Conservation (phyloP, 2,113 vertebrate genomes). For the Verasper variegatus region DNA sequence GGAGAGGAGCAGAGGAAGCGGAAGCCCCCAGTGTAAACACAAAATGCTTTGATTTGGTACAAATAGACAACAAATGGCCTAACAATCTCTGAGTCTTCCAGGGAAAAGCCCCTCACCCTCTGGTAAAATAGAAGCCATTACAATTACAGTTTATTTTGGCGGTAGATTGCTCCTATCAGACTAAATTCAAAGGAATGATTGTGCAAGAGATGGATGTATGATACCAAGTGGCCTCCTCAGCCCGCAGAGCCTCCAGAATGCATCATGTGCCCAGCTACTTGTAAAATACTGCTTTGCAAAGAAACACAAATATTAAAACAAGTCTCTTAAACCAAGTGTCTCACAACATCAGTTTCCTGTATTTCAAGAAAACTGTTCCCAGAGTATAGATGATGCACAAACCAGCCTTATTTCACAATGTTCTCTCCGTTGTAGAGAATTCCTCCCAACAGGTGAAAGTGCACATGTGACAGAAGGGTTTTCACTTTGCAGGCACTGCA, state of each 20-base stretch:
- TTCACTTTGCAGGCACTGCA: constrained; percentile 1
- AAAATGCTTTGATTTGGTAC: constrained; percentile 58
- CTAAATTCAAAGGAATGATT: not conserved
- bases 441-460: constrained; percentile 5
- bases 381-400: not conserved
- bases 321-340: not conserved
- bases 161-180: not conserved
- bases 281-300: not conserved
- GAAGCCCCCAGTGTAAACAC: constrained; percentile 75
- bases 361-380: not conserved
- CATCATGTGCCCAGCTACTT: not conserved
- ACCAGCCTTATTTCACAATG: no score
- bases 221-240: not conserved
- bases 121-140: not conserved
- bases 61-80: constrained; percentile 36
- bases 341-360: no score
- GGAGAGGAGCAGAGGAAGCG: constrained; percentile 59
- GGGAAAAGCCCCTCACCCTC: constrained; percentile 7
- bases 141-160: not conserved
- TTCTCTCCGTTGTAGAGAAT: not conserved
- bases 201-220: not conserved
- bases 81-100: constrained; percentile 19
- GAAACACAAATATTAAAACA: no score
- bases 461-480: not conserved
- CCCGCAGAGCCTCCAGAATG: not conserved